Evolutionary conservation across 2,113 vertebrate species (phyloP), one percentile per base, ranked within the genome.

Genomic region (Passer domesticus): DNA sequence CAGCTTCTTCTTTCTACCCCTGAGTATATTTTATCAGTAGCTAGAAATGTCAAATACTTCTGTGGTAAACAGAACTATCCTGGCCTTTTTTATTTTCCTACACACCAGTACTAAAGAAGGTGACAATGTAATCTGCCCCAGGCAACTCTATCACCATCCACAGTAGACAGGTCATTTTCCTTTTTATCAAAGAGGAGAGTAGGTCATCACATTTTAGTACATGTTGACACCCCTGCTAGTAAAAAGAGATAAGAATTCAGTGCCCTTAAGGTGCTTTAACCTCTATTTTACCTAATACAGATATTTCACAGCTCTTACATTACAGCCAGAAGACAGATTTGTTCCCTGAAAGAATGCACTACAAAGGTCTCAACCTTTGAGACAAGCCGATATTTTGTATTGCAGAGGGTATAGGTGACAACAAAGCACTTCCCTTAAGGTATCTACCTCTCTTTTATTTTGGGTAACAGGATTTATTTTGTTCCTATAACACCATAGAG

Each of bases 111-210:
- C 85, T 95, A 94, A 80, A 87, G 86, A 93, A 95, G 80, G 86
- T 95, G 94, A 98, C 96, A 97, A 86, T 91, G 92, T 47, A 94
- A 94, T 96, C 94, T 91, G 97, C 98, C 97, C 96, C 83, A 37
- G 97, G 98, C 97, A 92, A 87, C 92, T 96, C 94, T 95, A 96
- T 97, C 95, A 86, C 80, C 94, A 96, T 90, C 96, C 95, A 96
- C 67, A 81, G 96, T 53, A 97, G 95, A 92, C 92, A 96, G 97
- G 97, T 96, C 97, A 96, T 96, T 97, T 97, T 97, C 96, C 92
- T 95, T 97, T 95, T 96, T 95, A 98, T 98, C 98, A 97, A 97
- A 96, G 93, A 96, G 82, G 84, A 97, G 87, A 97, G 82, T 43
- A 96, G 97, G 96, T 97, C 96, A 96, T 96, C 72, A 86, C 89